These are phyloP conservation scores for Aramus guarauna DNA, from an alignment of 2,113 vertebrate species.

Conservation along the genomic window DNA sequence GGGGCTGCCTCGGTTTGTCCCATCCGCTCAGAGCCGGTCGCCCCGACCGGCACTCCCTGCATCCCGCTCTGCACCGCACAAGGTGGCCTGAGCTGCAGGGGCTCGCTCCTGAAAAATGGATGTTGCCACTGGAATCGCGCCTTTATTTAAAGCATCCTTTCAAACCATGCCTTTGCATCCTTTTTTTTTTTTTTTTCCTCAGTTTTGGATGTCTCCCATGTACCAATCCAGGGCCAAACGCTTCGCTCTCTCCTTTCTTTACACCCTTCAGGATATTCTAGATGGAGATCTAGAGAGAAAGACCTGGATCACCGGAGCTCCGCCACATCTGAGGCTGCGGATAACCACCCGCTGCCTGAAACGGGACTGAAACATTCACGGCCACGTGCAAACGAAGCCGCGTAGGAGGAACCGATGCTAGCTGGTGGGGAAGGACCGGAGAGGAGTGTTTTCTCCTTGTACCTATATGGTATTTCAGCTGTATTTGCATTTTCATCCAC, in stretches of 20 bases:
- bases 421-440: background rate
- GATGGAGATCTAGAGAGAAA: background rate
- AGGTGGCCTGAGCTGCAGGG: too few relatives aligned
- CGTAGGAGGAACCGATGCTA: rapidly evolving
- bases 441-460: background rate
- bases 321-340: background rate
- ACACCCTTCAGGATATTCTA: background rate
- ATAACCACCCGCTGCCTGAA: background rate
- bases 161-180: background rate
- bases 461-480: background rate
- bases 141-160: background rate
- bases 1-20: background rate
- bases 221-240: background rate
- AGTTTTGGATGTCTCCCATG: background rate
- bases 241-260: background rate
- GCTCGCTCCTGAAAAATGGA: background rate
- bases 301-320: background rate
- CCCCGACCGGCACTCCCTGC: rapidly evolving
- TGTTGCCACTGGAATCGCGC: background rate
- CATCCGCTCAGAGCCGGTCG: background rate
- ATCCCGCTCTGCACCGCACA: background rate
- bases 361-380: background rate
- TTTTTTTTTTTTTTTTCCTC: rapidly evolving
- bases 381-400: background rate
- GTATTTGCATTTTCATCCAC: background rate